Evolutionary conservation across 2,888 invertebrate genomes (phyloP).

Genomic region (Diarsia brunnea): DNA sequence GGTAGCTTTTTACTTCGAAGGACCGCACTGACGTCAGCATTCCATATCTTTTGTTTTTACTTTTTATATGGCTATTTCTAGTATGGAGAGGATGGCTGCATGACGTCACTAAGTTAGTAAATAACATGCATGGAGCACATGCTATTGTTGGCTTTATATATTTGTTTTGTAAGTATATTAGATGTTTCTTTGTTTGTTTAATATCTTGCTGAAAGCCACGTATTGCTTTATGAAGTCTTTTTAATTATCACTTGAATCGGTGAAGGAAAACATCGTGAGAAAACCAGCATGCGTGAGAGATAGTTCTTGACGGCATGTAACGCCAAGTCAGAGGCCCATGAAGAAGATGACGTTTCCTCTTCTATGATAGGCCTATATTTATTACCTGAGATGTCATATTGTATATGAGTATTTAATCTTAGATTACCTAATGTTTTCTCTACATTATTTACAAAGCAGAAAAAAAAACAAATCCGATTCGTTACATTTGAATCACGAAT

Average conservation of each 20-base stretch:
- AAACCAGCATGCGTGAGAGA: no score
- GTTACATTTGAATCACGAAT: neutral
- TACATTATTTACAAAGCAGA: neutral
- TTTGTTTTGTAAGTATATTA: neutral
- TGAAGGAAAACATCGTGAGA: no score
- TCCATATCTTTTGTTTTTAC: neutral
- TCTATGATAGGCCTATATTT: neutral
- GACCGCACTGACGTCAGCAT: constrained; percentile 38
- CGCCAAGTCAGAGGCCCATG: no score
- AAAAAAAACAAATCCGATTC: neutral
- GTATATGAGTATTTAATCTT: neutral
- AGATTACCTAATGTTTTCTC: neutral
- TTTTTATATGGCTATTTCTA: constrained; percentile 3
- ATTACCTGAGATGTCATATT: constrained; percentile 1
- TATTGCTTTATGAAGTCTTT: no score
- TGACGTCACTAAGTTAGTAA: constrained; percentile 20
- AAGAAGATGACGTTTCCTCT: no score
- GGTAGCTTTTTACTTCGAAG: constrained; percentile 16
- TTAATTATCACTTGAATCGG: no score
- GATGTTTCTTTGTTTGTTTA: no score
- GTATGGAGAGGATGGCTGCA: neutral
- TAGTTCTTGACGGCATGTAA: no score
- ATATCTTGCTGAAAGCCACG: no score
- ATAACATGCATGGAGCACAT: constrained; percentile 21
- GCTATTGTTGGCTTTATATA: neutral